These are phyloP conservation scores for Rhabdornis inornatus DNA, from an alignment of 2,113 vertebrate species.

Conservation along the genomic window DNA sequence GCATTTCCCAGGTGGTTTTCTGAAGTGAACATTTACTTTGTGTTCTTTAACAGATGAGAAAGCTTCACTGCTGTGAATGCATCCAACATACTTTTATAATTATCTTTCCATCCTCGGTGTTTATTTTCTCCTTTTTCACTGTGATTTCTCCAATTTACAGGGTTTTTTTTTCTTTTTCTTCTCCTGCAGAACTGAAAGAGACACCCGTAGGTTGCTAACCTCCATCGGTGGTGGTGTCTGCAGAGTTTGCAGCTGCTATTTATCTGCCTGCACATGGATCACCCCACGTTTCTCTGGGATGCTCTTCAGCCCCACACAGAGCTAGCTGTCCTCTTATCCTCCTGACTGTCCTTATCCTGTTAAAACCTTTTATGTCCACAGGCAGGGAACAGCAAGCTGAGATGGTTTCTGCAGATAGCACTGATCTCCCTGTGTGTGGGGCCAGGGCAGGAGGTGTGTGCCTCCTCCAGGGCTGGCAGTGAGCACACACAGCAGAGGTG, in stretches of 20 bases:
- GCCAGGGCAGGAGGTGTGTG: neutral
- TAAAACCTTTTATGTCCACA: neutral
- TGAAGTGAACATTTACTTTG: slow-evolving; percentile 24
- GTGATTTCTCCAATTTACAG: neutral
- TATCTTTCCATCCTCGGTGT: neutral
- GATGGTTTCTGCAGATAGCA: neutral
- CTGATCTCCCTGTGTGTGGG: neutral
- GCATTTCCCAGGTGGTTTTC: slow-evolving; percentile 43
- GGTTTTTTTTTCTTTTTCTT: neutral
- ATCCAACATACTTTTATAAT: neutral
- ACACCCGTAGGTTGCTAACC: neutral
- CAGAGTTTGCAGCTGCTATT: neutral
- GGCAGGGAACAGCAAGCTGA: neutral
- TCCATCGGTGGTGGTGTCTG: neutral
- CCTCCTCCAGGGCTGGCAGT: neutral
- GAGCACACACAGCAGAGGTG: neutral
- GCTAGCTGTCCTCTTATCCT: neutral
- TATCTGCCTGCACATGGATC: neutral
- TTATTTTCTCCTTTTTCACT: neutral
- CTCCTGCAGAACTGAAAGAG: neutral
- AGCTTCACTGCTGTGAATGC: neutral
- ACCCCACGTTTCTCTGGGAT: fast-evolving
- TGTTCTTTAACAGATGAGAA: slow-evolving; percentile 2
- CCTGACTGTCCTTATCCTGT: fast-evolving
- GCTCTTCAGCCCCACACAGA: neutral